phyloP scores from a whole-genome alignment of 2,797 vertebrate genomes.

The Characodon lateralis region DNA sequence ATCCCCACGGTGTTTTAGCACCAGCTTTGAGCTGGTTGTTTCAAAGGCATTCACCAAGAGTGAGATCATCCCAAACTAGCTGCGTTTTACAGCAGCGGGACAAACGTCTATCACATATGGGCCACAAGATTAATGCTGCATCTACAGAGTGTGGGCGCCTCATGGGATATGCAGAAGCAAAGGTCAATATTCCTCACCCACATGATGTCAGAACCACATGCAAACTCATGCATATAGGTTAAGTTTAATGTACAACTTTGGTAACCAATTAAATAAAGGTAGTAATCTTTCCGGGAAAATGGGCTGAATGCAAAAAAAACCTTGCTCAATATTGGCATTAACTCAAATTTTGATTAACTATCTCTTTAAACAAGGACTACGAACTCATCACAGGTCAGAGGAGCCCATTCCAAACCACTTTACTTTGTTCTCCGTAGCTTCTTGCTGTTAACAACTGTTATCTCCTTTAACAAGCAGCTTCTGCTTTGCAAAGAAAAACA shows the following conservation, averaged over 20 bases:
- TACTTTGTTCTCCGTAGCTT: slow-evolving; percentile 35
- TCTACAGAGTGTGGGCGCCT: slow-evolving; percentile 52
- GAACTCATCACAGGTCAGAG: neutral
- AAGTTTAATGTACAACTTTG: slow-evolving; percentile 23
- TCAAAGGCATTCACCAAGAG: slow-evolving; percentile 35
- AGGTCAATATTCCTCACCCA: slow-evolving; percentile 57
- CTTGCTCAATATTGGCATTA: neutral
- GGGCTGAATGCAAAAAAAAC: neutral
- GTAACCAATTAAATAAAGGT: neutral
- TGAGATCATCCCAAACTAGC: slow-evolving; percentile 57
- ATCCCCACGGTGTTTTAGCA: slow-evolving; percentile 20
- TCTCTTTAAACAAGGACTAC: neutral
- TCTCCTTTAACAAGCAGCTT: slow-evolving; percentile 6
- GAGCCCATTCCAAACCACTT: neutral
- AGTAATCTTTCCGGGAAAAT: neutral
- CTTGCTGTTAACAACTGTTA: slow-evolving; percentile 41
- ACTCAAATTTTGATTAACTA: slow-evolving; percentile 3
- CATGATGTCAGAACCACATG: slow-evolving; percentile 41
- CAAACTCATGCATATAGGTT: slow-evolving; percentile 33
- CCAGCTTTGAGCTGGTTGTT: slow-evolving; percentile 31
- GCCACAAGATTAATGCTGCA: slow-evolving; percentile 54
- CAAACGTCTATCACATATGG: slow-evolving; percentile 53
- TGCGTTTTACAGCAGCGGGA: slow-evolving; percentile 14
- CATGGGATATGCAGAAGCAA: slow-evolving; percentile 27
- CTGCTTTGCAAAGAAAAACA: slow-evolving; percentile 16